Conservation (phyloP, 2,113 vertebrate genomes). For the Petaurus breviceps region DNA sequence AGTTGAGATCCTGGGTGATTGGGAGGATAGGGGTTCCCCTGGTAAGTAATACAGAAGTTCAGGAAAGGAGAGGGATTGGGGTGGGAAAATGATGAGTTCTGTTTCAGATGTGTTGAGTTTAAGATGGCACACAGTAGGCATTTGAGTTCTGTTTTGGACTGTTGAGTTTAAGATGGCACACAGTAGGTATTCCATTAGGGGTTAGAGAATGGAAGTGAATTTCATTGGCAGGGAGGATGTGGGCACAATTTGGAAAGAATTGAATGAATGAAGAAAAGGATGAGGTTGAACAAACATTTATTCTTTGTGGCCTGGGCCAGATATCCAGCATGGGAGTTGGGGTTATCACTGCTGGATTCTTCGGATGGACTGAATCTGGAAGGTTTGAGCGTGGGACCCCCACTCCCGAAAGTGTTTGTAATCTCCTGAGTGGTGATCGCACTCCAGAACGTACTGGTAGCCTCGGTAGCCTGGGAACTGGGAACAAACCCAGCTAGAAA, state of each 20-base stretch:
- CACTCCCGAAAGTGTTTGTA: conserved; percentile 95
- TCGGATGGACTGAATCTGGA: conserved; percentile 95
- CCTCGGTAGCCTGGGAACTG: conserved; percentile 96
- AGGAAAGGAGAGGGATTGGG: neutral
- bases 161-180: neutral
- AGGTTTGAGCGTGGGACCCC: conserved; percentile 93
- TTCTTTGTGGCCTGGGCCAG: neutral
- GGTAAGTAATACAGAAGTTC: neutral
- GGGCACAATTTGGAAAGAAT: neutral
- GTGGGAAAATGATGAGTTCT: neutral
- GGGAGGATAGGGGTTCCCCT: neutral
- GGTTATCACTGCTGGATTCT: conserved; percentile 92
- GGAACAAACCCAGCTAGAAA: conserved; percentile 93
- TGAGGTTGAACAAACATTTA: neutral
- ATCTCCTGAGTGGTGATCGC: conserved; percentile 91
- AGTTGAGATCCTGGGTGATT: neutral
- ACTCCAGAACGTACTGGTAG: conserved; percentile 96
- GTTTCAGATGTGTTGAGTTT: neutral
- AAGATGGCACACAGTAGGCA: neutral
- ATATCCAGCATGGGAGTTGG: rapidly evolving
- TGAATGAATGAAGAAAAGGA: neutral
- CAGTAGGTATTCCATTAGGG: neutral
- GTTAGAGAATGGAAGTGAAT: neutral
- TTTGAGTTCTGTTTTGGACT: neutral
- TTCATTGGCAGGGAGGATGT: neutral